Evolutionary conservation across 64 coral and sea anemone genomes (phyloP), one percentile per base, ranked within the genome.

Genomic region (Porites lutea): DNA sequence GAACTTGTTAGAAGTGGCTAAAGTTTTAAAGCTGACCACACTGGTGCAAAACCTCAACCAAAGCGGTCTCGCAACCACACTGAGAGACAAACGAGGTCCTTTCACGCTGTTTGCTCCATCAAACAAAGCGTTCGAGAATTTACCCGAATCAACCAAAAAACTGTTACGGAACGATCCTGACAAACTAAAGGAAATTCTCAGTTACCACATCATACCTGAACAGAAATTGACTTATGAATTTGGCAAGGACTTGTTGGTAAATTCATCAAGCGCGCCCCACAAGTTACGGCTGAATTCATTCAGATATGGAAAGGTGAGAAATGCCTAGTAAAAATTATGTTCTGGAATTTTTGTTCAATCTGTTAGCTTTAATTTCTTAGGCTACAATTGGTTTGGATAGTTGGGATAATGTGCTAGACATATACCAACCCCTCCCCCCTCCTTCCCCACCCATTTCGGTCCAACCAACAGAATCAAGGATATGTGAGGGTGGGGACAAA

Each of bases 51-150:
- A 78, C 57, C 50, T 97, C 52, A 59, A 97, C 53, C 43, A 44
- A 10, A 91, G 88, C 47, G 92, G 88, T 6, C 75, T 97, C 4
- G 70, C 80, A 0, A 72, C 72, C 12, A 67, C 80, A 2, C n/a
- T 97, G 5, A 59, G 66, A 23, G 87, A 88, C 13, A 78, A 71
- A 1, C 51, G 77, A 14, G 67, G 72, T 13, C 86, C 82, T 6
- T 86, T 89, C 6, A 97, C 95, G 3, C 59, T 94, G 16, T 94
- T 97, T 59, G 95, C 92, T 15, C 95, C 95, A 16, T 94, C 95
- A 50, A 83, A 97, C 77, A 87, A 94, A 68, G 95, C 95, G 6
- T 94, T 97, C 60, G 68, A 94, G 44, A 88, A 76, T 10, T 65
- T 97, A 60, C 88, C 95, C 0, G 69, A 74, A 2, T 54, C 88